A percentile compares a stretch with the other conserved stretches of the same genome.
These are phyloP conservation scores for Zaprionus ghesquierei DNA, from an alignment of 1,140 invertebrate genomes.

Conservation along the genomic window DNA sequence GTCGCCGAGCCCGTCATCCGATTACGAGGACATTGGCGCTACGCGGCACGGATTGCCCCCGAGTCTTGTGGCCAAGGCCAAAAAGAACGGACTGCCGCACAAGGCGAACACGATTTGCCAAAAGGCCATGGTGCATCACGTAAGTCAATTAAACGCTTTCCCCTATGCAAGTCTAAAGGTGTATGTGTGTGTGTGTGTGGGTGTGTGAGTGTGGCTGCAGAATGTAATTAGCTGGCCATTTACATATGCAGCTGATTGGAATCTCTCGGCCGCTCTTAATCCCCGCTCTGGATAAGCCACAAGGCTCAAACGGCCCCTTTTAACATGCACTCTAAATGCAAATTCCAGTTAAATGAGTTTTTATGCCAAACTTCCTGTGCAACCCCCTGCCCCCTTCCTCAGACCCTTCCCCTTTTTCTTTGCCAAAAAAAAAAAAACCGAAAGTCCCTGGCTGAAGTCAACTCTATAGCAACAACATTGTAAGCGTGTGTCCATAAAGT, in stretches of 20 bases:
- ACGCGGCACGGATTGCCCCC: slow-evolving; percentile 73
- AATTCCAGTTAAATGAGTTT: slow-evolving; percentile 74
- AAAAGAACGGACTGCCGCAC: slow-evolving; percentile 81
- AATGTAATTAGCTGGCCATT: slow-evolving; percentile 75
- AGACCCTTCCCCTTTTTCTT: background rate
- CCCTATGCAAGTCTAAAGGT: background rate
- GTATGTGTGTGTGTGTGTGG: background rate
- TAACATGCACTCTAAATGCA: slow-evolving; percentile 74
- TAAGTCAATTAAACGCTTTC: slow-evolving; percentile 77
- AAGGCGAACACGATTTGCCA: slow-evolving; percentile 82
- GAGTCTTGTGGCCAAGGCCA: slow-evolving; percentile 71
- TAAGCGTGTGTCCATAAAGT: background rate
- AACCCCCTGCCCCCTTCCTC: too few relatives aligned
- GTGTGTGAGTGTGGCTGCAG: slow-evolving; percentile 38
- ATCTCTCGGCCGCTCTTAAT: slow-evolving; percentile 30
- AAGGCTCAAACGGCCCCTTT: slow-evolving; percentile 23
- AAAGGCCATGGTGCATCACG: slow-evolving; percentile 82
- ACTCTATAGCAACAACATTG: background rate
- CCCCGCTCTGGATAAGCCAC: slow-evolving; percentile 10
- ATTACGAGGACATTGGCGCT: slow-evolving; percentile 82
- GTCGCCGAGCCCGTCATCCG: slow-evolving; percentile 82
- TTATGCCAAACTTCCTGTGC: background rate
- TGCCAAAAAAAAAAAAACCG: background rate
- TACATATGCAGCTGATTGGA: slow-evolving; percentile 66
- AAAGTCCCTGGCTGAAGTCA: background rate